Evolutionary conservation across 2,888 invertebrate genomes (phyloP).

Genomic region (Hydropsyche betteni): DNA sequence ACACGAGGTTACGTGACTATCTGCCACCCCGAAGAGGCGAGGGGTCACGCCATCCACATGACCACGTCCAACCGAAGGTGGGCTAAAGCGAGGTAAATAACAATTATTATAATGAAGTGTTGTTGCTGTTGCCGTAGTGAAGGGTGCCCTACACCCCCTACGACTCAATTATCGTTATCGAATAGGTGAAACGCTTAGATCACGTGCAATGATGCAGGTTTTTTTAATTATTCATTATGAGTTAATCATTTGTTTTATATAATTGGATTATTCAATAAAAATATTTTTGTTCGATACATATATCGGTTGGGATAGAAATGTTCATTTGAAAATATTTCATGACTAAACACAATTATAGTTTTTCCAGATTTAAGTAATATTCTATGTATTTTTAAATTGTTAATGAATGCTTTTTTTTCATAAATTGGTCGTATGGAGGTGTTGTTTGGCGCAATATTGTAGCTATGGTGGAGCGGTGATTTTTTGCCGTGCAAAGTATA

Average conservation of each 20-base stretch:
- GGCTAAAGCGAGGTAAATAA: conserved; percentile 45
- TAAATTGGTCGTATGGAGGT: neutral
- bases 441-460: neutral
- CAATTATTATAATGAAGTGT: conserved; percentile 50
- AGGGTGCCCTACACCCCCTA: conserved; percentile 31
- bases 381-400: conserved; percentile 1
- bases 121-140: conserved; percentile 22
- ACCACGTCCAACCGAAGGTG: conserved; percentile 30
- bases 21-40: conserved; percentile 24
- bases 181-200: too few species aligned
- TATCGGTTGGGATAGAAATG: too few species aligned
- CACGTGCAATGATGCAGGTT: too few species aligned
- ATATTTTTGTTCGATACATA: too few species aligned
- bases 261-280: too few species aligned
- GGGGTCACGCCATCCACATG: conserved; percentile 43
- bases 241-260: too few species aligned
- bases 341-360: too few species aligned
- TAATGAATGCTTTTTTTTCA: neutral
- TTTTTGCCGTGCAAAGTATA: conserved; percentile 32
- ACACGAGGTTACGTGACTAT: conserved; percentile 39
- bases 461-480: neutral
- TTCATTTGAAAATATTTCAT: too few species aligned
- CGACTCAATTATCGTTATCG: conserved; percentile 42
- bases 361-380: too few species aligned
- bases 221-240: too few species aligned